These are phyloP conservation scores for Podarcis siculus DNA, from an alignment of 2,797 vertebrate species.

Conservation along the genomic window DNA sequence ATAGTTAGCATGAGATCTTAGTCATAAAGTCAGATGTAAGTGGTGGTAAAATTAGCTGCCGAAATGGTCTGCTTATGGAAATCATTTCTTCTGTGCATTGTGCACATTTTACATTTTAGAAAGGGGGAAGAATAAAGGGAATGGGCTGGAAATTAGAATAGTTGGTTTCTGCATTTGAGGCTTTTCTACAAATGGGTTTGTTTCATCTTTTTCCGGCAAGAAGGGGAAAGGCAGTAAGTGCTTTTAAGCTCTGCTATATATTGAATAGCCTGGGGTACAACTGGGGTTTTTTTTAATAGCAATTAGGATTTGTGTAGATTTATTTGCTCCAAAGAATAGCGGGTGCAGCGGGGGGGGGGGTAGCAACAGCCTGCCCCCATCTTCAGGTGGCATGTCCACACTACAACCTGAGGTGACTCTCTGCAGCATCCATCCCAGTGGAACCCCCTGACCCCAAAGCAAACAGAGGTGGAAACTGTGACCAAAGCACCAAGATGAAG, in stretches of 20 bases:
- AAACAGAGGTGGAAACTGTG: neutral
- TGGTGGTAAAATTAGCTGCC: conserved; percentile 65
- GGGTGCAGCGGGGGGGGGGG: neutral
- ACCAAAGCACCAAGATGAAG: conserved; percentile 17
- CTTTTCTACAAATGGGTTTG: neutral
- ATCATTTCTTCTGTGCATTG: neutral
- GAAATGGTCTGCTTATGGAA: conserved; percentile 60
- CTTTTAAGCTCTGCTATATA: neutral
- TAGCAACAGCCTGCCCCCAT: neutral
- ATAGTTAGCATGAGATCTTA: conserved; percentile 70
- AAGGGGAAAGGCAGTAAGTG: rapidly evolving
- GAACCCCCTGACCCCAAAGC: neutral
- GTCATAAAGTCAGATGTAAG: conserved; percentile 65
- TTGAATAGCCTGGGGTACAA: rapidly evolving
- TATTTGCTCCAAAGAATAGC: neutral
- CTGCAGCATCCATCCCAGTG: rapidly evolving
- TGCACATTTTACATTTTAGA: conserved; percentile 9
- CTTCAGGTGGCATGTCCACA: neutral
- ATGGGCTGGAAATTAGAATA: neutral
- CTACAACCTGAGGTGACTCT: neutral
- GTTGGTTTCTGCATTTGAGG: neutral
- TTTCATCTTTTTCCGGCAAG: neutral
- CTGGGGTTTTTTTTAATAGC: neutral
- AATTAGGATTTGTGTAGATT: neutral
- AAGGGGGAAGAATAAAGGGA: neutral